These are phyloP conservation scores for Odontamblyopus rebecca DNA, from an alignment of 2,797 vertebrate species.

Conservation along the genomic window DNA sequence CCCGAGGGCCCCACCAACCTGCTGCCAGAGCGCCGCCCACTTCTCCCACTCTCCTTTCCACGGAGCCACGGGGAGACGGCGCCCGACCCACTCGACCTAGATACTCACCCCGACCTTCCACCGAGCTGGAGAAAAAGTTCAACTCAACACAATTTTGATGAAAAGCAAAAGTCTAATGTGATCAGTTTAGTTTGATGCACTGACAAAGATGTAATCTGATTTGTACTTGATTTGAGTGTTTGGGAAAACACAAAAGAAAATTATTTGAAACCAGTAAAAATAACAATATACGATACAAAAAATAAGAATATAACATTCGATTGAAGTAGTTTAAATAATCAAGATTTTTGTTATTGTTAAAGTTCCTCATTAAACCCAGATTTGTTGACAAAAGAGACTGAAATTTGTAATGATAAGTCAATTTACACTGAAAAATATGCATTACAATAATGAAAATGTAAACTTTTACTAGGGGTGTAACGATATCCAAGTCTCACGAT, in stretches of 20 bases:
- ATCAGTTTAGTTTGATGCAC: not conserved
- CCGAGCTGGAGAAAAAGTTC: not conserved
- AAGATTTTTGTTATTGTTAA: not conserved
- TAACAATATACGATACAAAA: not conserved
- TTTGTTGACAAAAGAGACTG: not conserved
- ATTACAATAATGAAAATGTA: too few relatives aligned
- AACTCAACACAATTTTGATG: not conserved
- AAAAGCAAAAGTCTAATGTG: not conserved
- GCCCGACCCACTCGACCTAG: conserved; percentile 72
- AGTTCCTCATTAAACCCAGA: not conserved
- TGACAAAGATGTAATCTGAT: not conserved
- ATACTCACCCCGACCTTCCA: conserved; percentile 48
- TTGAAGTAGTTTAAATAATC: not conserved
- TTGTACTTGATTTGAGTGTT: not conserved
- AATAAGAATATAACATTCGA: not conserved
- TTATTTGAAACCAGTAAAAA: not conserved
- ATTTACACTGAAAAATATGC: too few relatives aligned
- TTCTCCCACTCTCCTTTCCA: conserved; percentile 21
- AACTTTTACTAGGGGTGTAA: too few relatives aligned
- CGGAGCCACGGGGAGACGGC: conserved; percentile 65
- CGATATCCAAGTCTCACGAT: too few relatives aligned
- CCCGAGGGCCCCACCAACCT: conserved; percentile 36
- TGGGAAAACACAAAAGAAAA: not conserved
- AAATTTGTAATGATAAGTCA: too few relatives aligned
- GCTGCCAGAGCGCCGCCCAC: conserved; percentile 41